phyloP scores from a whole-genome alignment of 2,113 vertebrate species.

The Scortum barcoo region DNA sequence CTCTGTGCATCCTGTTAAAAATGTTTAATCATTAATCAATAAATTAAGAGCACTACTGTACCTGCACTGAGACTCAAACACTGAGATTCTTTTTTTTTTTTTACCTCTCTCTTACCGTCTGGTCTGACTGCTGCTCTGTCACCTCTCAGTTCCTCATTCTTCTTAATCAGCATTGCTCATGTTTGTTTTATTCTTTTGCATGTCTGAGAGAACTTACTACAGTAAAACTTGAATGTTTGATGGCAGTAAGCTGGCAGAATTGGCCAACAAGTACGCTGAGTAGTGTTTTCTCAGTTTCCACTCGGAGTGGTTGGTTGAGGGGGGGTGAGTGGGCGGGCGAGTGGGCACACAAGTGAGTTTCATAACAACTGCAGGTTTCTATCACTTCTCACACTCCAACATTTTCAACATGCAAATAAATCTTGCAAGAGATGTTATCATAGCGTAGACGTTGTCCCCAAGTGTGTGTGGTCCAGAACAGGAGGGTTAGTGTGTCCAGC shows the following conservation, averaged over 20 bases:
- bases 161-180: neutral
- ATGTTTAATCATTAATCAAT: conserved; percentile 19
- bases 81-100: too few relatives aligned
- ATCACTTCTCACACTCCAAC: neutral
- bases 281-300: conserved; percentile 27
- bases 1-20: neutral
- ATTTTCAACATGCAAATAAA: conserved; percentile 37
- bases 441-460: conserved; percentile 1
- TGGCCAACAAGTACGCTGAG: neutral
- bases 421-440: neutral
- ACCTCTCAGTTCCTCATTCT: neutral
- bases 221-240: neutral
- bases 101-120: neutral
- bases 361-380: conserved; percentile 11
- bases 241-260: neutral
- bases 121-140: neutral
- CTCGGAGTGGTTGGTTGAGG: neutral
- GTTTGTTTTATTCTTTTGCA: neutral
- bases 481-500: neutral
- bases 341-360: conserved; percentile 36
- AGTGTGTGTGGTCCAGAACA: neutral
- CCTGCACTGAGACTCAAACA: neutral
- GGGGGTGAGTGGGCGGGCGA: conserved; percentile 9
- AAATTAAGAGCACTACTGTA: neutral
- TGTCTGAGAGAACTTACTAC: rapidly evolving